Evolutionary conservation across 2,113 vertebrate genomes (phyloP), one percentile per base, ranked within the genome.

Genomic region (Podarcis raffonei): DNA sequence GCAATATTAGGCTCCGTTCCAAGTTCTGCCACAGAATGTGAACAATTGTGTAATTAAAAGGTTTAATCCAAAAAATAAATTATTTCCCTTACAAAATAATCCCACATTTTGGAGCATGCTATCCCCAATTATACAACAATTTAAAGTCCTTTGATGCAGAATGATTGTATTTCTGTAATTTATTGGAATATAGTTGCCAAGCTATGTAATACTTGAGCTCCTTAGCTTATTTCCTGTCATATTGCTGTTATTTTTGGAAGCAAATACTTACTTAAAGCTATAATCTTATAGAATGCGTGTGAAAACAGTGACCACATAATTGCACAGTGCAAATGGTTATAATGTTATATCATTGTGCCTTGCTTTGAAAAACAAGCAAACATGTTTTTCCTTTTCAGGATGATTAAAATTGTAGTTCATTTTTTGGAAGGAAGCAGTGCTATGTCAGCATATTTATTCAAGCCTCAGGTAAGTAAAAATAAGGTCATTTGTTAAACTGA

Each of bases 401-500:
- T 0, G 1, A 84, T 71, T 82, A 89, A 81, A 71, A 83, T 75
- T 65, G 77, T 48, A 0, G 0, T 35, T 87, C 35, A 1, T 20
- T 84, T 72, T 20, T 91, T 86, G n/a, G 12, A 88, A 2, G 53
- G 37, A 86, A 18, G 66, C 83, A 84, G 6, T 42, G 53, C 74
- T 30, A 25, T 78, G 69, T 76, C 86, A 92, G 74, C 79, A 82
- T 0, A 0, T 37, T 80, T 27, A 23, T 68, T 89, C 71, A 37
- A 93, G 59, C 68, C 74, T 57, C 74, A 89, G 90, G 80, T 65
- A 87, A 81, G 39, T 75, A 62, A 72, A 83, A 76, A 80, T 27
- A 59, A 77, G 6, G 20, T 39, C 1, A 0, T n/a, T 48, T 86
- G 57, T 53, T 81, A 11, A 90, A 84, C 68, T 68, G 78, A 66